phyloP scores from a whole-genome alignment of 2,113 vertebrate genomes.

The Dendrocopos noguchii region DNA sequence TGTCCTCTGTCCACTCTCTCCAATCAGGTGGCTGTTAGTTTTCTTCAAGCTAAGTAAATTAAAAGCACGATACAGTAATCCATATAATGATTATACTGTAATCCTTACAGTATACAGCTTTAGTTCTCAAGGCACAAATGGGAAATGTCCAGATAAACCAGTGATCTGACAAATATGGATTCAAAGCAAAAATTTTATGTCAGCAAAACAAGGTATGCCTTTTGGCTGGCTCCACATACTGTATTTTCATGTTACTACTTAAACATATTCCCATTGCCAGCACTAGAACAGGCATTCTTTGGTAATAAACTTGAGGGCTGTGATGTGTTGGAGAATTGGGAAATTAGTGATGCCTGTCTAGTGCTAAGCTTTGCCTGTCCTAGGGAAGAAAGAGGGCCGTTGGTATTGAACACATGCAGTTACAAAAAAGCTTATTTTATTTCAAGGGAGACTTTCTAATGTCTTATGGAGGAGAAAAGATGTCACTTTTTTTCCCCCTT shows the following conservation, averaged over 20 bases:
- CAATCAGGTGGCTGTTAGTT: background rate
- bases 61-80: background rate
- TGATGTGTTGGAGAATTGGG: background rate
- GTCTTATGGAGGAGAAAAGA: background rate
- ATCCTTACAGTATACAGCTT: background rate
- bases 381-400: background rate
- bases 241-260: background rate
- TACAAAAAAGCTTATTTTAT: background rate
- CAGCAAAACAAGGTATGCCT: background rate
- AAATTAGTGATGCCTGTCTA: background rate
- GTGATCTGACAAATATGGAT: background rate
- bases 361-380: background rate
- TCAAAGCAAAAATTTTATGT: background rate
- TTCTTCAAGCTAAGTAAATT: background rate
- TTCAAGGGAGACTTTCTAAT: background rate
- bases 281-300: background rate
- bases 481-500: background rate
- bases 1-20: background rate
- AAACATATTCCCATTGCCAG: background rate
- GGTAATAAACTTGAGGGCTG: background rate
- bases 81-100: background rate
- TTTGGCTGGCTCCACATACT: background rate
- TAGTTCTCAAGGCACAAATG: background rate
- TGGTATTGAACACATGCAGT: background rate
- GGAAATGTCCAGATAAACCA: background rate